Conservation (phyloP, 1,140 invertebrate species). For the Agrilus planipennis region DNA sequence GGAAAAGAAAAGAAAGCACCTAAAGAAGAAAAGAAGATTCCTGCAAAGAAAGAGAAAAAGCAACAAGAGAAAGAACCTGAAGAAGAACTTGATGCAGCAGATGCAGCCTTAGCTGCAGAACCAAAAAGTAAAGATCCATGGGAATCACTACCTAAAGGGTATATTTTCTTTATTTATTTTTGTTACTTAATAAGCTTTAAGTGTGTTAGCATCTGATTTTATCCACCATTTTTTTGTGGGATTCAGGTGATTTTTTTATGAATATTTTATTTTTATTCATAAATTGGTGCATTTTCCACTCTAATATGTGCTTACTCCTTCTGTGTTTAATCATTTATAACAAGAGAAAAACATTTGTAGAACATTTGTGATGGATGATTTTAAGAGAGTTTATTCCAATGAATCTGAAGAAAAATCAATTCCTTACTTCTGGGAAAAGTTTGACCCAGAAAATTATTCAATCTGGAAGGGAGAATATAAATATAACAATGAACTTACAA, state of each 20-base stretch:
- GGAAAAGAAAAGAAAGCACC: conserved; percentile 42
- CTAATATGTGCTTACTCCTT: too few relatives aligned
- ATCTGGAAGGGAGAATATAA: conserved; percentile 98
- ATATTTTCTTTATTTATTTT: too few relatives aligned
- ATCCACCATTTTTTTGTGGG: too few relatives aligned
- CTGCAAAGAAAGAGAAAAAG: conserved; percentile 37
- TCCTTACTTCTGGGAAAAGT: conserved; percentile 98
- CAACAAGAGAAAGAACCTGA: conserved; percentile 42
- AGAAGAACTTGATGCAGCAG: conserved; percentile 56
- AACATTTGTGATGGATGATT: conserved; percentile 92
- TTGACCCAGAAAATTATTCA: conserved; percentile 92
- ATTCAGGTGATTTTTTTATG: too few relatives aligned
- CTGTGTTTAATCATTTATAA: neutral
- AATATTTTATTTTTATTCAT: too few relatives aligned
- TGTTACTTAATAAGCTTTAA: conserved; percentile 5
- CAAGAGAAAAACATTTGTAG: conserved; percentile 35
- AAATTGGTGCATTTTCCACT: too few relatives aligned
- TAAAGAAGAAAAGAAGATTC: conserved; percentile 48
- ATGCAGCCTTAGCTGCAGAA: conserved; percentile 57
- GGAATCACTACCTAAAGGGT: conserved; percentile 78
- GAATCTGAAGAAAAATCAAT: conserved; percentile 88
- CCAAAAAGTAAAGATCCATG: conserved; percentile 90
- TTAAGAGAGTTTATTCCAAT: conserved; percentile 95
- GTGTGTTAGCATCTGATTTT: too few relatives aligned
- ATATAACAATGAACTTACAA: conserved; percentile 82